Base-by-base conservation (phyloP, 2,797 vertebrate genomes). In the Forpus xanthops region DNA sequence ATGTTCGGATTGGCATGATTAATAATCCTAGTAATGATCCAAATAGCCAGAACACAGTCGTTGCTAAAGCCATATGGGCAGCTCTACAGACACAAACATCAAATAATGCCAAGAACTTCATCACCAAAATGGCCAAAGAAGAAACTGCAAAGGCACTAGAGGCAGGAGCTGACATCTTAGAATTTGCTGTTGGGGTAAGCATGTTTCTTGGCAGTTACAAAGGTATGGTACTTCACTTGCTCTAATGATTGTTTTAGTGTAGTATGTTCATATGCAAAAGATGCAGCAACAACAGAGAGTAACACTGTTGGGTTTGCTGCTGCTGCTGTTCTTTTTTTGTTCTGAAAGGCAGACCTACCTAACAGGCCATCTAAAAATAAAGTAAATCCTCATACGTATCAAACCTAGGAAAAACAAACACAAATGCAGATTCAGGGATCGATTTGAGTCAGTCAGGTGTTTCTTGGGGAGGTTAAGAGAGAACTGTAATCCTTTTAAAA, bases 51-150 rank as follows among this genome's bases (percentile, higher is more conserved):
- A 98, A 96, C 6, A 99, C 98, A 15, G 89, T 89, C 13, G 97
- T 99, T 14, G 97, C 98, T 62, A 98, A 98, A 90, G 99, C 99
- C n/a, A 98, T 99, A 96, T 99, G 99, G 99, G 97, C 98, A 20
- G 98, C 99, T 95, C 98, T 99, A 74, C 99, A 99, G 96, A 99
- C 99, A 3, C 99, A 99, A 89, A 98, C 98, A 0, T 98, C 99
- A 79, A 99, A 98, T 94, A 98, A 99, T 31, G 99, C 99, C 94
- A 99, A 99, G 97, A 99, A 99, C 97, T 99, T 99, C 97, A 99
- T 99, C 98, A 99, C 99, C 94, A 99, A 99, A 97, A 97, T 99
- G 98, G 97, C 98, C 28, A 99, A 99, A 96, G 99, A 99, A 72
- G 99, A 99, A 88, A 99, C 98, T 1, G 98, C 98, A 5, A 93